A percentile compares a stretch with the other conserved stretches of the same genome.
phyloP scores from a whole-genome alignment of 2,113 vertebrate genomes.

The Naja naja region DNA sequence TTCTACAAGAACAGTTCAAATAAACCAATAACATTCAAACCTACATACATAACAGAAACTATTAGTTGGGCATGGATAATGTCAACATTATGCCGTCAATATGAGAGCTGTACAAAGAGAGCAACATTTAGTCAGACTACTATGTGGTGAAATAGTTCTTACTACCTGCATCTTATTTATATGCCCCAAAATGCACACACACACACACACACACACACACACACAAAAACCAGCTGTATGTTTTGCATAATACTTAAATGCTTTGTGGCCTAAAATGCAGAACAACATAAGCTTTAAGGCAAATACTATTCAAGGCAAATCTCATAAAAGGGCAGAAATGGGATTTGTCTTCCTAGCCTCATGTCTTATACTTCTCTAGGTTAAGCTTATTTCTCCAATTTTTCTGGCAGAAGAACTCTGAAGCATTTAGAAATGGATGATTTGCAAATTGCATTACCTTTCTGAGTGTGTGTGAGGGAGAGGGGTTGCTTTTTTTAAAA shows the following conservation, averaged over 20 bases:
- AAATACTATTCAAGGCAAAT: not conserved
- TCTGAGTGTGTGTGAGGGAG: slow-evolving; percentile 15
- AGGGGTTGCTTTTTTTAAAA: not conserved
- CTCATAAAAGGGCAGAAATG: not conserved
- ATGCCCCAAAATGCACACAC: not conserved
- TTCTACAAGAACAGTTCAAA: too few species aligned
- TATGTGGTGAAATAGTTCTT: not conserved
- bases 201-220: too few species aligned
- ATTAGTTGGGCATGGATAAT: too few species aligned
- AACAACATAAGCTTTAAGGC: not conserved
- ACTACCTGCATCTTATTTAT: not conserved
- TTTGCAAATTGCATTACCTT: slow-evolving; percentile 2
- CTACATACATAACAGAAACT: too few species aligned
- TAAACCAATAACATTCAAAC: too few species aligned
- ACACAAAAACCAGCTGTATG: not conserved
- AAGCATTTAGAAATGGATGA: not conserved
- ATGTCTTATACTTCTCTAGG: not conserved
- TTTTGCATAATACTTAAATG: not conserved
- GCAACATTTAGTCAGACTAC: not conserved
- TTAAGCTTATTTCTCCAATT: not conserved
- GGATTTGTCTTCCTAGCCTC: not conserved
- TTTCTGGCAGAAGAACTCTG: not conserved
- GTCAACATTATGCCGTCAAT: not conserved
- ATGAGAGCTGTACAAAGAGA: not conserved
- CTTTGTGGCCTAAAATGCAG: not conserved